Evolutionary conservation across 2,888 invertebrate species (phyloP).

Genomic region (Scaptomyza cyrtandrae): DNA sequence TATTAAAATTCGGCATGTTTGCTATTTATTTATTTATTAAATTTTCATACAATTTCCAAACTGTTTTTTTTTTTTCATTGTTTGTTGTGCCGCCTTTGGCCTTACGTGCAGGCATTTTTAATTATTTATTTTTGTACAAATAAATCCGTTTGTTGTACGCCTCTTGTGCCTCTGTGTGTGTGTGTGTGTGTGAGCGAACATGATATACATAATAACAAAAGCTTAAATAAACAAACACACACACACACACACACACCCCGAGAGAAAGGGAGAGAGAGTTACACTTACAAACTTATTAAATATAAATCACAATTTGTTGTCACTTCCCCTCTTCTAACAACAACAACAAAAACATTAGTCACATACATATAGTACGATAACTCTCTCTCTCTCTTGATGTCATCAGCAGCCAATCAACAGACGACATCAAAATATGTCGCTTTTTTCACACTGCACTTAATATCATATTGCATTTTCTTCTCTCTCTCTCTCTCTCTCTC

Average conservation of each 20-base stretch:
- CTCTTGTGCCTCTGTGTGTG: not conserved
- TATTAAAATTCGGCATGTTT: conserved; percentile 35
- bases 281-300: conserved; percentile 55
- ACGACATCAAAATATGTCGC: conserved; percentile 28
- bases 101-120: conserved; percentile 62
- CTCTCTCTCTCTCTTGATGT: conserved; percentile 20
- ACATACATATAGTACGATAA: conserved; percentile 14
- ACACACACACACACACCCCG: conserved; percentile 14
- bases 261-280: not conserved
- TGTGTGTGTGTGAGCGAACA: conserved; percentile 26
- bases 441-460: conserved; percentile 16
- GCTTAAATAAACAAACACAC: conserved; percentile 38
- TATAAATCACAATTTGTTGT: conserved; percentile 54
- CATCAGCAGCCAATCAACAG: conserved; percentile 46
- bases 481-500: not conserved
- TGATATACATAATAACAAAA: conserved; percentile 36
- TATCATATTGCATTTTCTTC: conserved; percentile 20
- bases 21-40: conserved; percentile 65
- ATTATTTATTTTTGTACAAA: conserved; percentile 57
- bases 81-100: conserved; percentile 30
- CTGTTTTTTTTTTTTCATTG: conserved; percentile 20
- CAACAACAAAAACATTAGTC: conserved; percentile 8
- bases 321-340: conserved; percentile 4
- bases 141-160: conserved; percentile 36
- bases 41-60: conserved; percentile 44